Conservation (phyloP, 2,888 invertebrate genomes). For the Drosophila longiperda region DNA sequence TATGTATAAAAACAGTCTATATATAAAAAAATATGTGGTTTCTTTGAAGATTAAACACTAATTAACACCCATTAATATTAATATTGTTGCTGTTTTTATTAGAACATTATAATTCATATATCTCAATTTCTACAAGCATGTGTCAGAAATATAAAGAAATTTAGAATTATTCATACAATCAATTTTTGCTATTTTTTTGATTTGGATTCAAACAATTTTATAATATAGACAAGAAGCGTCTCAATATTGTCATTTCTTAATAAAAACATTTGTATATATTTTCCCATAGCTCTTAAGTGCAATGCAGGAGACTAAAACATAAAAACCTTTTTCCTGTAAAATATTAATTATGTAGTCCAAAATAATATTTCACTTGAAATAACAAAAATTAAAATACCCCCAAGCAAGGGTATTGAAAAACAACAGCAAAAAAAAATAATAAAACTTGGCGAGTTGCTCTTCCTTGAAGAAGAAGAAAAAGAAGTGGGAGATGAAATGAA, state of each 20-base stretch:
- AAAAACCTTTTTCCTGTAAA: not conserved
- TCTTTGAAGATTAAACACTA: not conserved
- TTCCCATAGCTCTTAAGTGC: not conserved
- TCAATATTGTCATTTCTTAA: not conserved
- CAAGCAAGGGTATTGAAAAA: constrained; percentile 16
- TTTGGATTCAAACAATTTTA: not conserved
- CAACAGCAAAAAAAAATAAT: not conserved
- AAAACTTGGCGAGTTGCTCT: constrained; percentile 34
- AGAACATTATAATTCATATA: not conserved
- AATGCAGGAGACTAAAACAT: not conserved
- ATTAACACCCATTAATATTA: not conserved
- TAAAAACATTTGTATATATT: not conserved
- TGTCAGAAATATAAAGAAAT: not conserved
- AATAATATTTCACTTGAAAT: not conserved
- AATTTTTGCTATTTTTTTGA: not conserved
- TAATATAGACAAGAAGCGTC: not conserved
- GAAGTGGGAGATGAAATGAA: not conserved
- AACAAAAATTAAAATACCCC: not conserved
- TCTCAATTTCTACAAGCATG: too few species aligned
- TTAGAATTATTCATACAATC: not conserved
- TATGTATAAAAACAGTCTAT: not conserved
- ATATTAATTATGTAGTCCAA: not conserved
- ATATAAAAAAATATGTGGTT: not conserved
- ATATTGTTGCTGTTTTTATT: not conserved
- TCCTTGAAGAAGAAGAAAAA: constrained; percentile 21